Percentiles rank a stretch among this genome's conserved stretches.
phyloP scores from a whole-genome alignment of 2,113 vertebrate genomes.

The Atractosteus spatula region DNA sequence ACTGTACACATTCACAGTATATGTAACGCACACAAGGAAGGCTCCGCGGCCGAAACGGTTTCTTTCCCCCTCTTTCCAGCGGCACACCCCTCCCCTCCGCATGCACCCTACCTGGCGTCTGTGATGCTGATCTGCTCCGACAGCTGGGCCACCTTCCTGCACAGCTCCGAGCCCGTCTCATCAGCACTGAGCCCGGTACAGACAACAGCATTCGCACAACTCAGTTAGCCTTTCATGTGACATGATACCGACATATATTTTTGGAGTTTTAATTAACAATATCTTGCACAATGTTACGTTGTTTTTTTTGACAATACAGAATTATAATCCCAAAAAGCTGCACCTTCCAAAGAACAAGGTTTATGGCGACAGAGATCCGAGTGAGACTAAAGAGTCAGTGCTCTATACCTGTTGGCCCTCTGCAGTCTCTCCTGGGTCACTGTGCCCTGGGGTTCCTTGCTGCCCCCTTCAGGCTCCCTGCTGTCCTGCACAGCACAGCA shows the following conservation, averaged over 20 bases:
- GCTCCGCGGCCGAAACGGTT: conserved; percentile 4
- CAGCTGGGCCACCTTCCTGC: conserved; percentile 69
- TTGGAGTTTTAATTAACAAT: no score
- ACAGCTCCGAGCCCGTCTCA: conserved; percentile 32
- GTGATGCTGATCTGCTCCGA: conserved; percentile 73
- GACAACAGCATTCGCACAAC: conserved; percentile 1
- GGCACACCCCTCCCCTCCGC: conserved; percentile 39
- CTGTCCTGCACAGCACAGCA: neutral
- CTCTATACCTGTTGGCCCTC: no score
- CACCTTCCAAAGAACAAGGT: no score
- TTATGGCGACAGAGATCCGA: no score
- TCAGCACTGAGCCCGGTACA: conserved; percentile 6
- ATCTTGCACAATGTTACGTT: neutral
- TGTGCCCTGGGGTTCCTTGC: no score
- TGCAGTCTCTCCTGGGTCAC: no score
- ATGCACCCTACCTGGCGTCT: conserved; percentile 65
- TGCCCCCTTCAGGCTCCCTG: no score
- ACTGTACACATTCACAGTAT: no score
- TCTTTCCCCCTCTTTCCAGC: conserved; percentile 32
- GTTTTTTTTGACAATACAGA: conserved; percentile 25
- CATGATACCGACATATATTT: no score
- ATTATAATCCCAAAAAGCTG: neutral
- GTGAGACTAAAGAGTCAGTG: no score
- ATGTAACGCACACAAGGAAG: neutral
- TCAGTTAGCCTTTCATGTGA: no score